phyloP scores from a whole-genome alignment of 1,140 invertebrate species.

The Saccostrea glomerata region DNA sequence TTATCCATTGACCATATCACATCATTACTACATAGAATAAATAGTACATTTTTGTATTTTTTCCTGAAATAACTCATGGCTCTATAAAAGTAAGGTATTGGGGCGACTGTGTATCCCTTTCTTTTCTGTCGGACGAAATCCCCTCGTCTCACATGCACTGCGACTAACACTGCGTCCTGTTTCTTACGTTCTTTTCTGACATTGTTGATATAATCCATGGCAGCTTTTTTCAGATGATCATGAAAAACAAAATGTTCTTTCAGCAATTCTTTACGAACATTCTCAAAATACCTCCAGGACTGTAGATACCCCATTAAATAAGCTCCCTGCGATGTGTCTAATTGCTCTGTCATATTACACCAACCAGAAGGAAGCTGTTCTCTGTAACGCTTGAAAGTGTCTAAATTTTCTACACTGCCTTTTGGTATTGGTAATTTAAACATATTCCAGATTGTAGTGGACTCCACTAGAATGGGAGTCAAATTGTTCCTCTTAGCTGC shows the following conservation, averaged over 20 bases:
- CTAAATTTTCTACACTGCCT: conserved; percentile 50
- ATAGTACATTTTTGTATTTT: conserved; percentile 65
- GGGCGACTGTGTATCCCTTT: conserved; percentile 62
- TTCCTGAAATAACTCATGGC: conserved; percentile 70
- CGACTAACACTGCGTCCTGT: conserved; percentile 57
- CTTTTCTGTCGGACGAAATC: conserved; percentile 67
- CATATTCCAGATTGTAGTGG: conserved; percentile 59
- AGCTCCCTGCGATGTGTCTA: conserved; percentile 55
- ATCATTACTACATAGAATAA: conserved; percentile 72
- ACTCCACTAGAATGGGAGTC: conserved; percentile 62
- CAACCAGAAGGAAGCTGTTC: conserved; percentile 58
- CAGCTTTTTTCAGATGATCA: conserved; percentile 52
- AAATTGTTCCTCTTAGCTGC: conserved; percentile 64
- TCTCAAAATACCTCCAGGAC: conserved; percentile 70
- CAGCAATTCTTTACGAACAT: conserved; percentile 60
- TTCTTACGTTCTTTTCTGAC: conserved; percentile 56
- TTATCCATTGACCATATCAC: conserved; percentile 69
- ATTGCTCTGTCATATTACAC: conserved; percentile 47
- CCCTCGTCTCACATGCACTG: conserved; percentile 69
- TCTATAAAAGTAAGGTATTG: conserved; percentile 66
- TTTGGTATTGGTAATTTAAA: conserved; percentile 64
- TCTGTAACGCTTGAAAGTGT: conserved; percentile 51
- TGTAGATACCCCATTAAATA: conserved; percentile 68
- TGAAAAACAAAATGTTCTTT: conserved; percentile 67
- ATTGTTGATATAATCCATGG: conserved; percentile 57